phyloP scores from a whole-genome alignment of 2,797 vertebrate genomes.

The Tragelaphus eurycerus region DNA sequence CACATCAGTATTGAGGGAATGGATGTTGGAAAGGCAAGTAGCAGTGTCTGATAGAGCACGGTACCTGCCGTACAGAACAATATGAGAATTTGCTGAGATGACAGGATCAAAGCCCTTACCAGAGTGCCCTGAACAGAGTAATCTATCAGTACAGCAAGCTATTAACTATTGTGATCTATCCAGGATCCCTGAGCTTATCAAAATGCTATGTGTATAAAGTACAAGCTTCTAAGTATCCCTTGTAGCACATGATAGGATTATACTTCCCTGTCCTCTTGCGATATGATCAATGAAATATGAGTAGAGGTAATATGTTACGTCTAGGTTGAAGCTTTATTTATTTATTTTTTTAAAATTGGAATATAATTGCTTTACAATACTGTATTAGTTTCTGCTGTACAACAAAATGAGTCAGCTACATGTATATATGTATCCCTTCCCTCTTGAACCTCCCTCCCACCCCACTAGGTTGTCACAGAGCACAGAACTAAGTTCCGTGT shows the following conservation, averaged over 20 bases:
- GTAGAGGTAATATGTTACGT: background rate
- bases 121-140: background rate
- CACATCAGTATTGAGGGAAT: background rate
- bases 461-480: background rate
- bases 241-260: background rate
- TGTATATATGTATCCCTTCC: background rate
- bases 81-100: background rate
- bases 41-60: background rate
- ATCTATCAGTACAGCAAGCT: background rate
- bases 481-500: background rate
- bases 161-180: background rate
- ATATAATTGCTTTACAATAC: background rate
- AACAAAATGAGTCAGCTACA: background rate
- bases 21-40: background rate
- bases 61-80: background rate
- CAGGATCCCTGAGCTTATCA: background rate
- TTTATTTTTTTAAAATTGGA: background rate
- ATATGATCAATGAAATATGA: background rate
- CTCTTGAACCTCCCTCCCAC: background rate
- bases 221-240: background rate
- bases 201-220: background rate
- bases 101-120: background rate
- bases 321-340: background rate
- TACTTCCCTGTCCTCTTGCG: background rate
- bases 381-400: background rate